Evolutionary conservation across 2,797 vertebrate species (phyloP), one percentile per base, ranked within the genome.

Genomic region (Malacoctenus gilli): DNA sequence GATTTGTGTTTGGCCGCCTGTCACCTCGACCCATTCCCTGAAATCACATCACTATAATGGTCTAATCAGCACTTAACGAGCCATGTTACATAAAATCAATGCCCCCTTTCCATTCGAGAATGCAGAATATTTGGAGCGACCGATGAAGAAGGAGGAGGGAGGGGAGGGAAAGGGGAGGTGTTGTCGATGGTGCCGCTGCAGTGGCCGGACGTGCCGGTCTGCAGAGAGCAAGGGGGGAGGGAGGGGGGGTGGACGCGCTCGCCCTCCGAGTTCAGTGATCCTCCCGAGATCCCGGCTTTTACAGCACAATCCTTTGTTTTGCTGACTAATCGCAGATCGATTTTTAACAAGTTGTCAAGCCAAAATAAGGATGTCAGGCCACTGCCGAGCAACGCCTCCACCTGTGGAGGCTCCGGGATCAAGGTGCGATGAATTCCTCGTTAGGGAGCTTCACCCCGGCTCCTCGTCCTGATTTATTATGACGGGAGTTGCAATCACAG

Each of bases 1-100:
- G 80, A 84, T 86, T 84, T 82, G 77, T 79, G 77, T 82, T 82
- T 73, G 72, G 75, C 77, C 49, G 67, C 77, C 74, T 81, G 81
- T 88, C 85, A 89, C 83, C 77, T 62, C 67, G 82, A 85, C 80
- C 77, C 82, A 84, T 85, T 89, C 84, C 70, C 75, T 83, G 83
- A 77, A 89, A 88, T 89, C 86, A 85, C 87, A 88, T 82, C 85
- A 83, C 83, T 80, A 85, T 87, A 91, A 89, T 86, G 83, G 89
- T 83, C 86, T 90, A 83, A 89, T 92, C 89, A 89, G 87, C 89
- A 83, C 75, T 89, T 90, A 91, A 91, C 79, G 79, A 91, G 84
- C 83, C 84, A 61, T 87, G 85, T 78, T 88, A 89, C 85, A 86
- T 86, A 85, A 91, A 91, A 92, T 93, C 91, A 72, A 91, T 92